A percentile compares a stretch with the other conserved stretches of the same genome.
Evolutionary conservation across 2,888 invertebrate species (phyloP).

Genomic region (Lottia gigantea): DNA sequence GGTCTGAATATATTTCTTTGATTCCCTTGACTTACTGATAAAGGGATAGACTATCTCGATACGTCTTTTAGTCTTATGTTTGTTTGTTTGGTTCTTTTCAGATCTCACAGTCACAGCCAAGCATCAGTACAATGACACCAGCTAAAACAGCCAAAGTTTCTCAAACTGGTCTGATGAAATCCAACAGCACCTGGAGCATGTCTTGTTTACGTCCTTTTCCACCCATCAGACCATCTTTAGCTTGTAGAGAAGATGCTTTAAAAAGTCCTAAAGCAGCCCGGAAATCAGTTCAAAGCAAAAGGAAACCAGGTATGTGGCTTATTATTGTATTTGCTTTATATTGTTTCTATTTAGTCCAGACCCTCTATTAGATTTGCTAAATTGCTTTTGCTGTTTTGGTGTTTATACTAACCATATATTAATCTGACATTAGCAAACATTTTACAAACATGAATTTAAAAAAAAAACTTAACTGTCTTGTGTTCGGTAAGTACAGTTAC

Average conservation of each 20-base stretch:
- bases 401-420: too few species aligned
- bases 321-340: not conserved
- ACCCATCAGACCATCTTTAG: constrained; percentile 81
- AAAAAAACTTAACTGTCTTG: too few species aligned
- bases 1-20: too few species aligned
- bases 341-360: too few species aligned
- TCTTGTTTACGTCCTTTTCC: constrained; percentile 89
- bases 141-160: constrained; percentile 60
- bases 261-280: constrained; percentile 58
- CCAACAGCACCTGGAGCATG: constrained; percentile 71
- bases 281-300: constrained; percentile 45
- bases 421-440: too few species aligned
- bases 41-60: too few species aligned
- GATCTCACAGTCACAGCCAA: constrained; percentile 61
- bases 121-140: constrained; percentile 55
- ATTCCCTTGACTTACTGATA: too few species aligned
- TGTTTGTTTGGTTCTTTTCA: constrained; percentile 26
- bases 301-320: constrained; percentile 51
- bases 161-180: constrained; percentile 31
- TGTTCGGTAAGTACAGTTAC: too few species aligned
- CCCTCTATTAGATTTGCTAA: too few species aligned
- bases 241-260: constrained; percentile 55
- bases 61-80: too few species aligned
- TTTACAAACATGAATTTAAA: too few species aligned
- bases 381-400: too few species aligned